Evolutionary conservation across 2,888 invertebrate genomes (phyloP).

Genomic region (Eubasilissa splendida): DNA sequence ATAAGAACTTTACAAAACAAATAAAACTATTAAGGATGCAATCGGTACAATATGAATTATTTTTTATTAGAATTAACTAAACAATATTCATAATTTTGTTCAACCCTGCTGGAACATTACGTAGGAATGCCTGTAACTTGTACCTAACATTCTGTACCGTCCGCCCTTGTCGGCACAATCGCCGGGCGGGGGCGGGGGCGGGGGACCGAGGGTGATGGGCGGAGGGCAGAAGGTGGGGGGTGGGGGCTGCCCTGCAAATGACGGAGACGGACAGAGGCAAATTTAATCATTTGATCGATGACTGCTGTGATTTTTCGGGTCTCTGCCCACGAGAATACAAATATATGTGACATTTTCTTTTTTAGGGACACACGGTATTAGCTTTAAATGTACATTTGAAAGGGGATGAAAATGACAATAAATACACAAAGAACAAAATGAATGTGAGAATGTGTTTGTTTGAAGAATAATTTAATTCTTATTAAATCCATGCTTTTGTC

Average conservation of each 20-base stretch:
- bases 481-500: no score
- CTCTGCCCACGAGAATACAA: constrained; percentile 36
- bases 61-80: no score
- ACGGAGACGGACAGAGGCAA: constrained; percentile 41
- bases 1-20: no score
- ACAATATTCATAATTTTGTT: not conserved
- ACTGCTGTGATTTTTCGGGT: constrained; percentile 49
- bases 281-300: constrained; percentile 57
- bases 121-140: constrained; percentile 34
- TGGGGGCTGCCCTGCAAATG: constrained; percentile 30
- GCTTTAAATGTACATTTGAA: not conserved
- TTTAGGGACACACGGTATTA: constrained; percentile 12
- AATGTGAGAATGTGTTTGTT: no score
- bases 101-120: not conserved
- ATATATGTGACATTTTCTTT: constrained; percentile 38
- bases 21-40: no score
- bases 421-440: no score
- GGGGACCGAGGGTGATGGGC: not conserved
- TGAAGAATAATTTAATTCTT: no score
- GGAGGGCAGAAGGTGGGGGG: not conserved
- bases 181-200: not conserved
- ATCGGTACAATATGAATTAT: no score
- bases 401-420: constrained; percentile 22
- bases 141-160: constrained; percentile 14
- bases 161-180: constrained; percentile 8